A percentile compares a stretch with the other conserved stretches of the same genome.
phyloP scores from a whole-genome alignment of 53 echinoderm and acorn worm genomes.

The Holothuria scabra region DNA sequence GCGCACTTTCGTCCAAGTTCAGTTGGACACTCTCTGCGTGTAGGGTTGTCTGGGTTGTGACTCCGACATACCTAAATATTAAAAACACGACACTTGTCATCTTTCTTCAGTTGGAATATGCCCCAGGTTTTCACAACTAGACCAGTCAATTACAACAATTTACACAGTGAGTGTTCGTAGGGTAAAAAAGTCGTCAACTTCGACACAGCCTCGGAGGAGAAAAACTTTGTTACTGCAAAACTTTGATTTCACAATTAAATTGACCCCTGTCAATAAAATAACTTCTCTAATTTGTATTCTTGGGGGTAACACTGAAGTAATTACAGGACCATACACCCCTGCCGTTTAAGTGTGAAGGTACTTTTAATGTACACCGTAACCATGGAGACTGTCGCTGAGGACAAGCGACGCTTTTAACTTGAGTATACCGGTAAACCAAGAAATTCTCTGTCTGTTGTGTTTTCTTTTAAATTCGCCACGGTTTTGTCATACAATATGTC shows the following conservation, averaged over 20 bases:
- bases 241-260: neutral
- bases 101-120: neutral
- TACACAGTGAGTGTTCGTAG: conserved; percentile 26
- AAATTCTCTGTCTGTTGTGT: too few relatives aligned
- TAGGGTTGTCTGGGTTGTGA: conserved; percentile 20
- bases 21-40: conserved; percentile 42
- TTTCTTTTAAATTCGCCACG: too few relatives aligned
- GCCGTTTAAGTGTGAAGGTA: too few relatives aligned
- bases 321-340: too few relatives aligned
- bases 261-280: conserved; percentile 46
- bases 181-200: too few relatives aligned
- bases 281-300: conserved; percentile 19
- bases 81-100: conserved; percentile 1
- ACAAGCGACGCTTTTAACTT: too few relatives aligned
- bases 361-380: too few relatives aligned
- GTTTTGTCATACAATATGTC: too few relatives aligned
- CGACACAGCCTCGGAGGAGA: too few relatives aligned
- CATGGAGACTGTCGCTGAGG: too few relatives aligned
- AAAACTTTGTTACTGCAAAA: neutral
- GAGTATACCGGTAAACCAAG: too few relatives aligned
- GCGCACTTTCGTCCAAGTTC: neutral
- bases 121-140: neutral
- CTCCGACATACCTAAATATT: conserved; percentile 7
- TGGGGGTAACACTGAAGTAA: neutral
- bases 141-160: conserved; percentile 19